Base-by-base conservation (phyloP, 1,140 invertebrate species). In the Helicoverpa zea region DNA sequence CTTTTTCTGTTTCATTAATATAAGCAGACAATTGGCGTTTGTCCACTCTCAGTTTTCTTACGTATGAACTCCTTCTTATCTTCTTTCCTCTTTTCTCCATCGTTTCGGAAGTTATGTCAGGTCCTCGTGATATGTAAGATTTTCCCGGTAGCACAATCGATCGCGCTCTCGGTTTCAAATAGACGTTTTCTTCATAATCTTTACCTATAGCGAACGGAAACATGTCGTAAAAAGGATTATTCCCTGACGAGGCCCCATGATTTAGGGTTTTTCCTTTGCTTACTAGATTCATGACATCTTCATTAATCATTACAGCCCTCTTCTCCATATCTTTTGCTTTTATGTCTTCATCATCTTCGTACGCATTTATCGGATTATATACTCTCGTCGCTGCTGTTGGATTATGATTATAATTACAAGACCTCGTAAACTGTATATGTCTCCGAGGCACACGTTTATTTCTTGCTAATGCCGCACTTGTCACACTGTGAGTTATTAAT, bases 391-490 rank as follows among this genome's bases (percentile, higher is more conserved):
- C 87, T 51, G 70, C 70, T 52, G 79, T 30, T 4, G 88, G 88
- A 16, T 90, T 87, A 79, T 88, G 89, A 70, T 92, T 91, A 51
- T 85, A 88, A 35, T 76, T 84, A 70, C 89, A 88, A 30, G 23
- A 51, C 54, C 58, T 68, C 72, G 12, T 13, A 23, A 43, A 23
- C 10, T 58, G 29, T 12, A 23, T 73, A 30, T 35, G 1, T n/a
- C 30, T 18, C 2, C 70, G 70, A 35, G 29, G 70, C 16, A 58
- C 43, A 16, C 70, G 23, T 43, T 54, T 73, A 10, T 35, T 35
- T 18, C 16, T 58, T 58, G 3, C 11, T 10, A 35, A 35, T 13
- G 56, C 52, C 35, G 30, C 70, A 73, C 70, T 56, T 18, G 52
- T 43, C 9, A 58, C 52, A 73, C 70, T n/a, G 2, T 30, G 12